A percentile compares a stretch with the other conserved stretches of the same genome.
These are phyloP conservation scores for Shargacucullia verbasci DNA, from an alignment of 2,888 invertebrate genomes.

Conservation along the genomic window DNA sequence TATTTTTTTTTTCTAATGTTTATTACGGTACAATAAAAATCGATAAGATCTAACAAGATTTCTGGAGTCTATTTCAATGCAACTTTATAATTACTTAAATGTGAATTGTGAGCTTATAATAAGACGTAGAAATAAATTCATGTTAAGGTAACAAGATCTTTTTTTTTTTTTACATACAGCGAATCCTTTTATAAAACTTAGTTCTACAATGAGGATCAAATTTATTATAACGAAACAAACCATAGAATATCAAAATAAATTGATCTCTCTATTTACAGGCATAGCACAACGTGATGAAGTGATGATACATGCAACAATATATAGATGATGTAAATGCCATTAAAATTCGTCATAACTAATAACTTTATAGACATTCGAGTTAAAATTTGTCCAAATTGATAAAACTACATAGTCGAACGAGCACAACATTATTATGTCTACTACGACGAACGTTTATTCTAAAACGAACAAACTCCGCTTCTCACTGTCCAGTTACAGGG, in stretches of 20 bases:
- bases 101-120: no score
- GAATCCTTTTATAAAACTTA: no score
- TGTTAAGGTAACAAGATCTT: no score
- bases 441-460: slow-evolving; percentile 68
- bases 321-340: slow-evolving; percentile 35
- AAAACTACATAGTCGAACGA: slow-evolving; percentile 17
- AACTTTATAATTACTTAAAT: no score
- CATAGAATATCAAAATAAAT: no score
- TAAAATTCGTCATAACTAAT: slow-evolving; percentile 26
- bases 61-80: background rate
- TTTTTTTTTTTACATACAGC: no score
- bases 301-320: slow-evolving; percentile 1
- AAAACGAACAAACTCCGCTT: slow-evolving; percentile 78
- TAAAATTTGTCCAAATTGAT: slow-evolving; percentile 11
- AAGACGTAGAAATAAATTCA: no score
- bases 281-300: slow-evolving; percentile 17
- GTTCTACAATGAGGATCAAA: no score
- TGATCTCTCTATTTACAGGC: slow-evolving; percentile 33
- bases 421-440: slow-evolving; percentile 23
- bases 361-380: slow-evolving; percentile 19
- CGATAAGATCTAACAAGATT: background rate
- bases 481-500: slow-evolving; percentile 38
- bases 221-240: no score
- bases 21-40: no score
- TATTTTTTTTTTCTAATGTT: background rate